Evolutionary conservation across 2,797 vertebrate genomes (phyloP).

Genomic region (Sylvia borin): DNA sequence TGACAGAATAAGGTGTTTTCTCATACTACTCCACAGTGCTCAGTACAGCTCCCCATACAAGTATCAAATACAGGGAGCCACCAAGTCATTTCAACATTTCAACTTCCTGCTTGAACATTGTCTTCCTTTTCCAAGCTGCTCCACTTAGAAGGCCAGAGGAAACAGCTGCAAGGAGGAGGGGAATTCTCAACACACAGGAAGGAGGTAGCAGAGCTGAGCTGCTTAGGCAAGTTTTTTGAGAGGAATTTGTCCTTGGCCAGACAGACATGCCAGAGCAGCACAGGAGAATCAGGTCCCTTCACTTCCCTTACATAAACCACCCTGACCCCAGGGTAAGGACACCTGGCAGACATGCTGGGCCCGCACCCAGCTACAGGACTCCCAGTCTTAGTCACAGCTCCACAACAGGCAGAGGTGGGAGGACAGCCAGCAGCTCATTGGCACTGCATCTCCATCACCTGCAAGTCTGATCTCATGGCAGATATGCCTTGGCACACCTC

Average conservation of each 20-base stretch:
- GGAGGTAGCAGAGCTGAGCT: slow-evolving; percentile 57
- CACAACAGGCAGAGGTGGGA: not conserved
- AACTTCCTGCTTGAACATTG: not conserved
- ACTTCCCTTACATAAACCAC: slow-evolving; percentile 44
- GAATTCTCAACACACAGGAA: slow-evolving; percentile 49
- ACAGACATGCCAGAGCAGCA: slow-evolving; percentile 44
- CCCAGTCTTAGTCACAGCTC: not conserved
- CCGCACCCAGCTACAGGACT: not conserved
- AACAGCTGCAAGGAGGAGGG: slow-evolving; percentile 15
- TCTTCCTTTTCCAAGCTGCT: not conserved
- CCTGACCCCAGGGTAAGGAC: slow-evolving; percentile 46
- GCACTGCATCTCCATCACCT: not conserved
- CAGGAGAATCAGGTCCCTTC: not conserved
- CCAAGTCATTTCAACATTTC: not conserved
- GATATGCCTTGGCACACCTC: not conserved
- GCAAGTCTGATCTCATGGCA: not conserved
- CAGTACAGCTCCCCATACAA: not conserved
- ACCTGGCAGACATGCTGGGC: not conserved
- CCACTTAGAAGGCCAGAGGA: slow-evolving; percentile 13
- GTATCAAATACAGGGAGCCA: not conserved
- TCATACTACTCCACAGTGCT: not conserved
- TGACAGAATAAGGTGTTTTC: not conserved
- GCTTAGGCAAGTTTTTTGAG: slow-evolving; percentile 69
- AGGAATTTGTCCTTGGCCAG: slow-evolving; percentile 65
- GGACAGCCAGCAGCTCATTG: not conserved